phyloP scores from a whole-genome alignment of 2,797 vertebrate species.

The Malurus leucopterus region DNA sequence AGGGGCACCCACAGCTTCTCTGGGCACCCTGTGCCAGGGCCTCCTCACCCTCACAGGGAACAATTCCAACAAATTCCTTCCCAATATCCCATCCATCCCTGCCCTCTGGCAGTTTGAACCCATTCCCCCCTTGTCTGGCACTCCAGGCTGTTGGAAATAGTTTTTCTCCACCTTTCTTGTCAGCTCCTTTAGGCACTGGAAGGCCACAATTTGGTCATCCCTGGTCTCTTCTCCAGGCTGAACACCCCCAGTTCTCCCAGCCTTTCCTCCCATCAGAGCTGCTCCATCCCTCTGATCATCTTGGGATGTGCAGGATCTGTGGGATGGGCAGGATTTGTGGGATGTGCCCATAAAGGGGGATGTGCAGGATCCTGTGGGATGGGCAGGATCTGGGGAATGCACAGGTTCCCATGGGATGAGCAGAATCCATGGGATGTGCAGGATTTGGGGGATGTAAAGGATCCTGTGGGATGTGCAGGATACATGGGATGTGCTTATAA shows the following conservation, averaged over 20 bases:
- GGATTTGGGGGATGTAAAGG: too few species aligned
- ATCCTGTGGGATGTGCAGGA: too few species aligned
- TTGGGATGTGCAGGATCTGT: background rate
- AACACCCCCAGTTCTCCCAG: background rate
- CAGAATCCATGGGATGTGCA: too few species aligned
- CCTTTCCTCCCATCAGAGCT: background rate
- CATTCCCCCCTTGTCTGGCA: background rate
- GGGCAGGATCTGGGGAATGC: too few species aligned
- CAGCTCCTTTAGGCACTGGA: background rate
- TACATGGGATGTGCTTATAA: too few species aligned
- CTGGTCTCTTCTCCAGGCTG: background rate
- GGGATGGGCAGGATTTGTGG: too few species aligned
- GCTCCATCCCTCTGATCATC: background rate
- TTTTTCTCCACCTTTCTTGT: background rate
- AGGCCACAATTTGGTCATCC: background rate
- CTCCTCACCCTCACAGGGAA: rapidly evolving
- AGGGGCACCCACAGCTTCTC: background rate
- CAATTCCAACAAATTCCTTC: too few species aligned
- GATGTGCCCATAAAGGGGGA: too few species aligned
- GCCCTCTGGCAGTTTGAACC: background rate
- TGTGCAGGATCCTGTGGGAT: too few species aligned
- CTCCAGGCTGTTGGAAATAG: background rate
- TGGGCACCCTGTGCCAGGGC: background rate
- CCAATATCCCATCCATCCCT: background rate
- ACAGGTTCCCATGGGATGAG: too few species aligned